phyloP scores from a whole-genome alignment of 1,140 invertebrate genomes.

The Drosophila triauraria region DNA sequence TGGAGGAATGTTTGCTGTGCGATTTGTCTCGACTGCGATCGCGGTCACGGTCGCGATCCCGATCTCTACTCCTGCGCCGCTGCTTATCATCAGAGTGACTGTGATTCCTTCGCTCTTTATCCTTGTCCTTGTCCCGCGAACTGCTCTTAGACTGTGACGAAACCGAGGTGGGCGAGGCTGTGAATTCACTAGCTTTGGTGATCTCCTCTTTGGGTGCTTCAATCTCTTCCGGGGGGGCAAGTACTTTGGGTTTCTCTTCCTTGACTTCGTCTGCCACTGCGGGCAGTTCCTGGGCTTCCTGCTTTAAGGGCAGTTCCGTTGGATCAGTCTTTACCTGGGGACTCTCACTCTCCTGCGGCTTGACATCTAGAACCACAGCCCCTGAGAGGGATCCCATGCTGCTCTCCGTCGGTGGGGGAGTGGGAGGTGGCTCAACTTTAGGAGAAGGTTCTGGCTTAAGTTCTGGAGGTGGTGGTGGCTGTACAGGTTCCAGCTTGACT shows the following conservation, averaged over 20 bases:
- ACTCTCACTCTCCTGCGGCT: background rate
- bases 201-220: conserved; percentile 25
- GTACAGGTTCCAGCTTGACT: background rate
- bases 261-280: background rate
- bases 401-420: background rate
- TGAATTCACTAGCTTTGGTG: conserved; percentile 30
- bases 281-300: background rate
- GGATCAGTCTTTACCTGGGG: background rate
- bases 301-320: background rate
- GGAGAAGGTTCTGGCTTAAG: background rate
- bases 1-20: conserved; percentile 60
- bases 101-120: conserved; percentile 53
- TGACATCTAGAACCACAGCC: background rate
- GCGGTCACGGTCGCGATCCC: conserved; percentile 46
- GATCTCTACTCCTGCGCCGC: conserved; percentile 51
- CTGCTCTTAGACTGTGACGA: conserved; percentile 67
- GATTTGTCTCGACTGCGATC: conserved; percentile 55
- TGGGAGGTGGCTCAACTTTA: background rate
- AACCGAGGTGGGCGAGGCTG: conserved; percentile 43
- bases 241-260: background rate
- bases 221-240: background rate
- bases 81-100: conserved; percentile 54
- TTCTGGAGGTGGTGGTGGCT: conserved; percentile 13
- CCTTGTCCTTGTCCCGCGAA: conserved; percentile 56
- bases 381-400: conserved; percentile 1